These are phyloP conservation scores for Athripsodes cinereus DNA, from an alignment of 2,888 invertebrate species.

Conservation along the genomic window DNA sequence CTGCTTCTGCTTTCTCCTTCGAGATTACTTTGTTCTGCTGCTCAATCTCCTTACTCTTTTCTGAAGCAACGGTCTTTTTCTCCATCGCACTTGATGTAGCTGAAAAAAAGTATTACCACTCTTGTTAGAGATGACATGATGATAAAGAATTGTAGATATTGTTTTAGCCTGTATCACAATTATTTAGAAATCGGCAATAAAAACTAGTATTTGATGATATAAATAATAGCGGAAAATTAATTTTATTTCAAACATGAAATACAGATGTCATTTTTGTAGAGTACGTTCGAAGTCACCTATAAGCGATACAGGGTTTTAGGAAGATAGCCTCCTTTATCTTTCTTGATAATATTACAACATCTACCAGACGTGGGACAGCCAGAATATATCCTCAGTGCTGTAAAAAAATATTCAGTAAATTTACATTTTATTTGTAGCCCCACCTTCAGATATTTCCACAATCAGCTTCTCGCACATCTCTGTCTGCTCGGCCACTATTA, in stretches of 20 bases:
- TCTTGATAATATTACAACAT: too few species aligned
- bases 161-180: too few species aligned
- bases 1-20: slow-evolving; percentile 79
- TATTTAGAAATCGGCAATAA: neutral
- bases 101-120: too few species aligned
- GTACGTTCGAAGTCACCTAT: too few species aligned
- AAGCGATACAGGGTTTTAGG: too few species aligned
- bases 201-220: neutral
- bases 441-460: slow-evolving; percentile 63
- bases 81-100: slow-evolving; percentile 65
- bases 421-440: slow-evolving; percentile 29
- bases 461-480: slow-evolving; percentile 74
- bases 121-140: neutral
- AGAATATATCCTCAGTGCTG: too few species aligned
- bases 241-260: too few species aligned
- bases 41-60: slow-evolving; percentile 76
- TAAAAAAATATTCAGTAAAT: too few species aligned
- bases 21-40: slow-evolving; percentile 73
- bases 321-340: too few species aligned
- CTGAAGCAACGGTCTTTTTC: slow-evolving; percentile 74
- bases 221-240: neutral
- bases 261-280: too few species aligned
- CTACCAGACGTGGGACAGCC: too few species aligned
- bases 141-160: neutral
- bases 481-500: slow-evolving; percentile 76